phyloP scores from a whole-genome alignment of 2,888 invertebrate genomes.

The Cheilosia pagana region DNA sequence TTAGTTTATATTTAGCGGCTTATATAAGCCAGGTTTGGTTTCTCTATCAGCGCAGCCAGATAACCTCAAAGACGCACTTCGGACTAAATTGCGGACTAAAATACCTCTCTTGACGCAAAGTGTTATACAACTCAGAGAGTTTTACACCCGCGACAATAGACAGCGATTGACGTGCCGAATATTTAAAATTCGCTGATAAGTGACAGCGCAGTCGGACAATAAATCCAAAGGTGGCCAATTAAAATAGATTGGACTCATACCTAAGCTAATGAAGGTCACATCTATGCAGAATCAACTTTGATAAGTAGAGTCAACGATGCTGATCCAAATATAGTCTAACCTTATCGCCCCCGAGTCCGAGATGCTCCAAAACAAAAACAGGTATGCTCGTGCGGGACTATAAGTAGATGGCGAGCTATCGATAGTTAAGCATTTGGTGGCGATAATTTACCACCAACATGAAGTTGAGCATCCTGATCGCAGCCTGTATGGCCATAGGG shows the following conservation, averaged over 20 bases:
- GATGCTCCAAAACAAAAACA: background rate
- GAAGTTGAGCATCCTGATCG: slow-evolving; percentile 79
- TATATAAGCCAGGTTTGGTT: background rate
- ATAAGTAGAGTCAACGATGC: background rate
- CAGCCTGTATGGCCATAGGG: slow-evolving; percentile 80
- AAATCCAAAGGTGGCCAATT: background rate
- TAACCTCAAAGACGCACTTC: background rate
- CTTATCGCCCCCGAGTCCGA: background rate
- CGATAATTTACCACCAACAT: slow-evolving; percentile 69
- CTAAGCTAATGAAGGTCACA: background rate
- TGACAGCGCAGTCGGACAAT: background rate
- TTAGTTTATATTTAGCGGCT: no score
- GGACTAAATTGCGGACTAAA: background rate
- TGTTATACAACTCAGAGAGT: background rate
- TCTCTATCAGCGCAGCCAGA: background rate
- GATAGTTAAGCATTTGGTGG: slow-evolving; percentile 16
- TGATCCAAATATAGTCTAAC: slow-evolving; percentile 1
- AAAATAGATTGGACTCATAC: background rate
- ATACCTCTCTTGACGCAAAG: background rate
- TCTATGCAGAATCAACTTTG: background rate
- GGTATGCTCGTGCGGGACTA: slow-evolving; percentile 9
- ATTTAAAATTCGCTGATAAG: background rate
- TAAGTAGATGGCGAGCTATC: background rate
- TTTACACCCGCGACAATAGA: background rate
- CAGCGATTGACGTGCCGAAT: background rate